Percentiles rank a stretch among this genome's conserved stretches.
Evolutionary conservation across 2,113 vertebrate genomes (phyloP).

Genomic region (Myotis lucifugus): DNA sequence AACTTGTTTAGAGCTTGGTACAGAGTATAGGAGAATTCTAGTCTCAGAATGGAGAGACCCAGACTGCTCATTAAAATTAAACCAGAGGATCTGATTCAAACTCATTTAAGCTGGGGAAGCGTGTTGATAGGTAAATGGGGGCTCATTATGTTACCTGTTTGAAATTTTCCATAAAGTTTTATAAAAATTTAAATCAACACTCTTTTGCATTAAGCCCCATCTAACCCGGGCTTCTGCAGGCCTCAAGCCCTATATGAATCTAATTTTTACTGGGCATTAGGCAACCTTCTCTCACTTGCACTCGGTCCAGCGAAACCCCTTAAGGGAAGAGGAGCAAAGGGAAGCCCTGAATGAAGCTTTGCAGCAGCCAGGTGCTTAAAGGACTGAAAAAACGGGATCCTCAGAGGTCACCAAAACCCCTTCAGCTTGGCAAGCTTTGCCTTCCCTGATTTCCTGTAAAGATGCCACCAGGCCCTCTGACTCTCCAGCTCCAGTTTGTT

Average conservation of each 20-base stretch:
- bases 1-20: background rate
- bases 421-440: background rate
- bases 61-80: background rate
- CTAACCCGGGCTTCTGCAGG: slow-evolving; percentile 39
- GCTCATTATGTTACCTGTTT: background rate
- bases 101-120: background rate
- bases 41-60: background rate
- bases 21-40: background rate
- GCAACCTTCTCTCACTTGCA: background rate
- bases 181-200: background rate
- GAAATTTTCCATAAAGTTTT: background rate
- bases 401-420: background rate
- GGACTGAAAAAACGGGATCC: slow-evolving; percentile 62
- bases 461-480: background rate
- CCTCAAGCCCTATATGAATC: background rate
- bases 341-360: slow-evolving; percentile 65
- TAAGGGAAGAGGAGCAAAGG: slow-evolving; percentile 28
- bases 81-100: background rate
- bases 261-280: background rate
- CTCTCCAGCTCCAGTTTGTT: background rate
- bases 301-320: slow-evolving; percentile 48
- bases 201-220: background rate
- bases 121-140: background rate
- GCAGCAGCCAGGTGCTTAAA: slow-evolving; percentile 65
- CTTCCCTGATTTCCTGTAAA: background rate